These are phyloP conservation scores for Lates calcarifer DNA, from an alignment of 2,113 vertebrate genomes.

Conservation along the genomic window DNA sequence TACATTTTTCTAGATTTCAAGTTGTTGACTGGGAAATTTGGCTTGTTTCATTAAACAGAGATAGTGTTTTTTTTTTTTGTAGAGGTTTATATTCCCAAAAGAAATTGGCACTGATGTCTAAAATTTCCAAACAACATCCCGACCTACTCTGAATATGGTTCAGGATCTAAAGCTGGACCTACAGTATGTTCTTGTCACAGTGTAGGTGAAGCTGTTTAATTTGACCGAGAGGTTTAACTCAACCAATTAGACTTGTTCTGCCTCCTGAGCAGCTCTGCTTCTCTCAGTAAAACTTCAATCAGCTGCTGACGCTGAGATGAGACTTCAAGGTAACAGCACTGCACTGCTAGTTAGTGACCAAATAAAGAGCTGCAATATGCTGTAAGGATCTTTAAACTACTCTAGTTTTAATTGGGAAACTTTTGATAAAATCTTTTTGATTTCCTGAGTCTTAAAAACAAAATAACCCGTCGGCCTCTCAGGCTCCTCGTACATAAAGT, in stretches of 20 bases:
- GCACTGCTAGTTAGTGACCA: background rate
- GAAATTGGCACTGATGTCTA: background rate
- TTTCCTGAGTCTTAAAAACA: slow-evolving; percentile 24
- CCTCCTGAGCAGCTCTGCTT: slow-evolving; percentile 2
- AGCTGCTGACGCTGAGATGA: background rate
- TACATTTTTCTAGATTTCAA: too few species aligned
- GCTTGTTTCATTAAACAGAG: too few species aligned
- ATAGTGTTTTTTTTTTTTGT: too few species aligned
- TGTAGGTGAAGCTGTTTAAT: background rate
- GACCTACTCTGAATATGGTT: too few species aligned
- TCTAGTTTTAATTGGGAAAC: background rate
- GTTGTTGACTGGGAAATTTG: too few species aligned
- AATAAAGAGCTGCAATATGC: slow-evolving; percentile 27
- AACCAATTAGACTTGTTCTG: too few species aligned
- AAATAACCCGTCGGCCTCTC: background rate
- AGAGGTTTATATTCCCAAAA: too few species aligned
- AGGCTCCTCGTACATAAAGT: background rate
- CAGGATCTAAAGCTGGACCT: background rate
- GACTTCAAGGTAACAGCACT: slow-evolving; percentile 11
- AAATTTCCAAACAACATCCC: background rate
- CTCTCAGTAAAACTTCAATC: background rate
- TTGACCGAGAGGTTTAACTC: background rate
- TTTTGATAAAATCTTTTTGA: background rate
- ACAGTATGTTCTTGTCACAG: background rate
- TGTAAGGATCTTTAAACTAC: background rate